These are phyloP conservation scores for Gambusia holbrooki DNA, from an alignment of 2,113 vertebrate genomes.

Conservation along the genomic window DNA sequence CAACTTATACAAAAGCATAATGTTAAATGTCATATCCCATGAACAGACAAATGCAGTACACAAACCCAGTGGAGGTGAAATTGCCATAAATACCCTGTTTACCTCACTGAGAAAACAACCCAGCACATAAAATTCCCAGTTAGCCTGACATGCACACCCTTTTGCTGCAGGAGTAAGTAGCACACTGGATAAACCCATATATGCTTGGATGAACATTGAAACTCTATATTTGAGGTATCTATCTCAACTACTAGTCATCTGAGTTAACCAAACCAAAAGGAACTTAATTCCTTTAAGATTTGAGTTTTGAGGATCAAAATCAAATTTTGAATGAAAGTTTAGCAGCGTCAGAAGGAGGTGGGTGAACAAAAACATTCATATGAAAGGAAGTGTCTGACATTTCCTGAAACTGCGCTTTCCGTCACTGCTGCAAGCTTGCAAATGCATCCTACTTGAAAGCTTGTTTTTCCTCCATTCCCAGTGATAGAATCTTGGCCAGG, in stretches of 20 bases:
- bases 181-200: background rate
- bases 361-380: background rate
- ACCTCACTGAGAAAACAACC: no score
- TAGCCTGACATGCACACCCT: no score
- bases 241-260: background rate
- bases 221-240: background rate
- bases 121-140: no score
- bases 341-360: rapidly evolving
- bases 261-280: background rate
- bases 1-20: no score
- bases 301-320: background rate
- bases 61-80: no score
- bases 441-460: slow-evolving; percentile 25
- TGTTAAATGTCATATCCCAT: no score
- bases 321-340: background rate
- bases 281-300: background rate
- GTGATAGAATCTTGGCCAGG: background rate
- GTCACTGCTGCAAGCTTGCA: slow-evolving; percentile 34
- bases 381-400: background rate
- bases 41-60: no score
- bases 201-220: background rate
- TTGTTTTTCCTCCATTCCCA: no score
- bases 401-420: slow-evolving; percentile 13
- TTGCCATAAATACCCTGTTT: no score
- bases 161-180: background rate